These are phyloP conservation scores for Hydrophis major DNA, from an alignment of 2,797 vertebrate species.

Conservation along the genomic window DNA sequence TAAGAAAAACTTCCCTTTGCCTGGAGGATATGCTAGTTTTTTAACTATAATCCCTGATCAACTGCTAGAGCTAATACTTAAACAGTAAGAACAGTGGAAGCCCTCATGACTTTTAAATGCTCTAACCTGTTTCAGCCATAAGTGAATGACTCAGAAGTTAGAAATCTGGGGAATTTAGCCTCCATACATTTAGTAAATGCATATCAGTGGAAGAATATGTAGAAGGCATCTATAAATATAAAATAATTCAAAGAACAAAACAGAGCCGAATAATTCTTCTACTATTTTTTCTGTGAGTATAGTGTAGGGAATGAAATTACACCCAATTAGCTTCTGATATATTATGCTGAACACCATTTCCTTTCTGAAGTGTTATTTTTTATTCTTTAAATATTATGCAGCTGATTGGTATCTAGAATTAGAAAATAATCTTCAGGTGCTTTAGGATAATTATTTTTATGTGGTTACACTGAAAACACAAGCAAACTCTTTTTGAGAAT, in stretches of 20 bases:
- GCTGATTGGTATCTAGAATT: neutral
- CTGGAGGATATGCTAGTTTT: neutral
- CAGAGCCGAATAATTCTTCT: slow-evolving; percentile 38
- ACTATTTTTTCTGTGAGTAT: slow-evolving; percentile 49
- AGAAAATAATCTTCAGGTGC: neutral
- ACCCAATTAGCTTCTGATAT: slow-evolving; percentile 28
- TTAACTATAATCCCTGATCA: neutral
- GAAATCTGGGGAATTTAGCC: slow-evolving; percentile 66
- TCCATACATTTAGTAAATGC: slow-evolving; percentile 61
- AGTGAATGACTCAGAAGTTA: slow-evolving; percentile 72
- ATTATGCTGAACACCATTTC: neutral
- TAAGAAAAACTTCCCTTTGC: neutral
- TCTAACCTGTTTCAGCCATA: slow-evolving; percentile 60
- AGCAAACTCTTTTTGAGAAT: neutral
- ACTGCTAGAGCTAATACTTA: neutral
- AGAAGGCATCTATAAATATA: slow-evolving; percentile 54
- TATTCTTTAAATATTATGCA: neutral
- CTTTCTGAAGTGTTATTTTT: slow-evolving; percentile 7
- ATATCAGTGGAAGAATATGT: slow-evolving; percentile 47
- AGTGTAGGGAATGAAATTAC: slow-evolving; percentile 54
- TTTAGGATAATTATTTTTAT: slow-evolving; percentile 14
- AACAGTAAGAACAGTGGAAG: slow-evolving; percentile 50
- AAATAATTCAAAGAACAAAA: slow-evolving; percentile 60
- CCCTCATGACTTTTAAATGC: slow-evolving; percentile 50
- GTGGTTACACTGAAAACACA: neutral